Base-by-base conservation (phyloP, 2,113 vertebrate genomes). In the Eira barbara region DNA sequence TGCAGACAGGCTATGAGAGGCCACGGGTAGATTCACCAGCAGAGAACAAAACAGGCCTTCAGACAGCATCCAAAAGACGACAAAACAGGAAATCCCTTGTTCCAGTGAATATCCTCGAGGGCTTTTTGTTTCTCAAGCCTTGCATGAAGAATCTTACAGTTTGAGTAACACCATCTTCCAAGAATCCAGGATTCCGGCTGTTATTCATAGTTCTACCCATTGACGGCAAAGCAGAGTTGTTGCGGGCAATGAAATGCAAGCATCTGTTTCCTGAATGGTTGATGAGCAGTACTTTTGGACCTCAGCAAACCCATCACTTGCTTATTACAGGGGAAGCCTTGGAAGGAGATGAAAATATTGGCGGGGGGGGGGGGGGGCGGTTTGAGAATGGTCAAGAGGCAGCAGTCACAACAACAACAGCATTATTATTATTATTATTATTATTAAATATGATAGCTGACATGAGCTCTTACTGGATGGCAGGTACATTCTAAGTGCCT, bases 311-410 rank as follows among this genome's bases (percentile, higher is more conserved):
- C 36, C 36, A 69, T 21, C 27, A n/a, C 45, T 42, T 80, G 42
- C 74, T 31, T 92, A 27, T 65, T 65, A 52, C 14, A 65, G 21
- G 31, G 10, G 25, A 96, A 67, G 15, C 4, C 29, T 83, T 18
- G 3, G 20, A 87, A 63, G 55, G 29, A 82, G 94, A 76, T 27
- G 29, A 91, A 96, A 67, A 79, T 0, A 23, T 14, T 14, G 42
- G 23, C 14, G 42, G 0, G 14, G 0, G 6, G 57, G 0, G 9
- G 1, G 14, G 3, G 14, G 49, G 12, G 47, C 0, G 61, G 0
- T 9, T 5, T 79, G 47, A n/a, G 7, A 71, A 71, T 39, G 25
- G 20, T 42, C 39, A 83, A 65, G 39, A 90, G 76, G 27, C 4
- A 86, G 36, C 15, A 49, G 5, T 0, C 39, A 73, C 0, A 74